phyloP scores from a whole-genome alignment of 1,140 invertebrate genomes.

The Lepidostoma basale region DNA sequence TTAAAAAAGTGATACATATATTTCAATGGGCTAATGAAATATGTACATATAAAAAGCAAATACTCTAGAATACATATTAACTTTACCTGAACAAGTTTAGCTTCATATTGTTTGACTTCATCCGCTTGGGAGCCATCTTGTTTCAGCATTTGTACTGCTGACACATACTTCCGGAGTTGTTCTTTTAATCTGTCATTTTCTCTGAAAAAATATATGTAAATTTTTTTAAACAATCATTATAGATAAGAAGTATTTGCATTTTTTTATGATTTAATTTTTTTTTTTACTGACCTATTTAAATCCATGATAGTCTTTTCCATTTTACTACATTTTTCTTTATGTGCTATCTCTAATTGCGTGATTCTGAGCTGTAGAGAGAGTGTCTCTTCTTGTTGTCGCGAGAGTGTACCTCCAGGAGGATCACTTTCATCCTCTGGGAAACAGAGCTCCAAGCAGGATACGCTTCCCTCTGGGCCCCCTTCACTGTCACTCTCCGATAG shows the following conservation, averaged over 20 bases:
- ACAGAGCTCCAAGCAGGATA: constrained; percentile 57
- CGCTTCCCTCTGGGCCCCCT: constrained; percentile 52
- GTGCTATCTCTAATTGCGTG: constrained; percentile 52
- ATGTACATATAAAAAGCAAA: no score
- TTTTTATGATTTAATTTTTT: not conserved
- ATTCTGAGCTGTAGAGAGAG: constrained; percentile 54
- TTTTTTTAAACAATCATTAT: not conserved
- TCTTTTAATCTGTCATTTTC: constrained; percentile 89
- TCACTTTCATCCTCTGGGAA: constrained; percentile 55
- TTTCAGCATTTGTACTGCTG: constrained; percentile 84
- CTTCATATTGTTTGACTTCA: constrained; percentile 85
- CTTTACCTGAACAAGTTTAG: constrained; percentile 83
- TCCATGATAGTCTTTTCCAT: constrained; percentile 56
- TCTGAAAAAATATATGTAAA: constrained; percentile 53
- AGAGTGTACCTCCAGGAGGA: constrained; percentile 49
- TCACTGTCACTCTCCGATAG: constrained; percentile 60
- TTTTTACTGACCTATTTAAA: constrained; percentile 55
- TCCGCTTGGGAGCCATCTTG: constrained; percentile 69
- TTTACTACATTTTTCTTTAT: constrained; percentile 57
- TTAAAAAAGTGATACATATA: no score
- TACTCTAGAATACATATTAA: not conserved
- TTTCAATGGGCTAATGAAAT: no score
- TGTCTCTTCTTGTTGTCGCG: constrained; percentile 55
- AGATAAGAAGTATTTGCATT: not conserved
- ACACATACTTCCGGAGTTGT: constrained; percentile 88